Base-by-base conservation (phyloP, 1,140 invertebrate genomes). In the Phocides pigmalion region DNA sequence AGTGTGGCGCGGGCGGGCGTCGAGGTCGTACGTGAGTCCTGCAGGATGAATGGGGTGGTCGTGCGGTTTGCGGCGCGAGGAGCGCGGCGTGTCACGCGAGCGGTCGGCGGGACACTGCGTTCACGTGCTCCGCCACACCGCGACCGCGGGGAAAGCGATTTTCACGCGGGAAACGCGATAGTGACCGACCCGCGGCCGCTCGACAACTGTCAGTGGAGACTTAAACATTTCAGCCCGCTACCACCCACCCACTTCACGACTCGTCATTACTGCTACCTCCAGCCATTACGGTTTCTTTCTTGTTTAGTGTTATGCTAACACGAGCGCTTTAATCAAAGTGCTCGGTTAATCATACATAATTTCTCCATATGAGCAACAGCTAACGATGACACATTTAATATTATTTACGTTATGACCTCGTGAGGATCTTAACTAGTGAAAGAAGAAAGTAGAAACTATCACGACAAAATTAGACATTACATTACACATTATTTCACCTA, bases 21-120 rank as follows among this genome's bases (percentile, higher is more conserved):
- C 76, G 74, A 71, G 81, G 66, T 53, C 74, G 76, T 72, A 77
- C 76, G 74, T 58, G 32, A 66, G 62, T 82, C 74, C 79, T 67
- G 72, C 49, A 62, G 78, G 82, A 82, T 74, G 74, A 70, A n/a
- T 72, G 61, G 72, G 51, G 66, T 68, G 53, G 56, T 65, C 53
- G 59, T 70, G 69, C 62, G 68, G 68, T 37, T 50, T 4, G n/a
- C n/a, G n/a, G 14, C 62, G 76, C 70, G 74, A 73, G 59, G 74
- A 72, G 86, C 77, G 79, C 88, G 85, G 87, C 82, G 86, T 85
- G 78, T 86, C 87, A 82, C 78, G 81, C 85, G 82, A 84, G 83
- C 89, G 85, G 87, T 79, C 85, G 85, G 69, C 84, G 84, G 84
- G 85, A 88, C 88, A 89, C 88, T 89, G 85, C 84, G 81, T 79